These are phyloP conservation scores for Hemistola chrysoprasaria DNA, from an alignment of 2,888 invertebrate genomes.

Conservation along the genomic window DNA sequence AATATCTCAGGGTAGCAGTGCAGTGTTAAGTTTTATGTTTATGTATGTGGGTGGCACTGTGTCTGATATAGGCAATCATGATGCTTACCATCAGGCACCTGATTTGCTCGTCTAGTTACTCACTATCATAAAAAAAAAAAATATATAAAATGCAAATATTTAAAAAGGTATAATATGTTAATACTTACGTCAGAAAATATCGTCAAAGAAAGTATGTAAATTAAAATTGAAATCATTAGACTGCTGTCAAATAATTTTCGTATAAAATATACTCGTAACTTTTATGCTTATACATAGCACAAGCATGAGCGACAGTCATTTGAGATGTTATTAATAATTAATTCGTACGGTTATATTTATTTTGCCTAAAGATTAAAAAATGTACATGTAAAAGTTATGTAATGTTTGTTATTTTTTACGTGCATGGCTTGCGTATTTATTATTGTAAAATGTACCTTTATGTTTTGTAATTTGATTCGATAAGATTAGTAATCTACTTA, in stretches of 20 bases:
- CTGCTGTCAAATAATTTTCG: too few relatives aligned
- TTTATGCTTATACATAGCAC: not conserved
- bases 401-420: not conserved
- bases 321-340: constrained; percentile 2
- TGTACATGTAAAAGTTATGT: not conserved
- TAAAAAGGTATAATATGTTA: too few relatives aligned
- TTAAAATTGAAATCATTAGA: constrained; percentile 1
- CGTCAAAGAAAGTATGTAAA: not conserved
- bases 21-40: too few relatives aligned
- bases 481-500: too few relatives aligned
- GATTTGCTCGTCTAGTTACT: too few relatives aligned
- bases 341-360: constrained; percentile 12
- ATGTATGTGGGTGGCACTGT: too few relatives aligned
- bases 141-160: too few relatives aligned
- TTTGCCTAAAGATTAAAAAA: constrained; percentile 7
- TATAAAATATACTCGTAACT: constrained; percentile 11
- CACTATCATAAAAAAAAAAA: too few relatives aligned
- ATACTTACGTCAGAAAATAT: constrained; percentile 8
- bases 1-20: too few relatives aligned
- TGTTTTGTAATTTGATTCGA: too few relatives aligned
- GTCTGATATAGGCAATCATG: too few relatives aligned
- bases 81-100: too few relatives aligned
- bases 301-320: not conserved
- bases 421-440: constrained; percentile 1
- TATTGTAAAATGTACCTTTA: not conserved